Evolutionary conservation across 2,888 invertebrate genomes (phyloP).

Genomic region (Schizotus pectinicornis): DNA sequence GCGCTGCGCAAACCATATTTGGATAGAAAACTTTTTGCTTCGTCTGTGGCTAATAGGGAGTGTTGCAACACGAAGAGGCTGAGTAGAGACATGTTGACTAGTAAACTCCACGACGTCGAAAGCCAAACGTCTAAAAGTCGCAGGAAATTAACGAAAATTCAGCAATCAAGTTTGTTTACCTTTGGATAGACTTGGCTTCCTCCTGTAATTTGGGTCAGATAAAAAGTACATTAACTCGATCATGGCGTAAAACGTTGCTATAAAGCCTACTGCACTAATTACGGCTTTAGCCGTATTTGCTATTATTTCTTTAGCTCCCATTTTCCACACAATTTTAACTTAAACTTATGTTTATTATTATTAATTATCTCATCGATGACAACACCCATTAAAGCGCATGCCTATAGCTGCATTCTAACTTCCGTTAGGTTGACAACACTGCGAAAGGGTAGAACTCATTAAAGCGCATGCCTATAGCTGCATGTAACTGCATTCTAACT

Average conservation of each 20-base stretch:
- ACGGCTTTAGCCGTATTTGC: constrained; percentile 44
- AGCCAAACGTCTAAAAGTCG: constrained; percentile 50
- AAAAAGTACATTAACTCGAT: constrained; percentile 63
- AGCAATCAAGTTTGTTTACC: constrained; percentile 19
- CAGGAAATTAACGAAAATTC: constrained; percentile 9
- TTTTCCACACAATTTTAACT: constrained; percentile 16
- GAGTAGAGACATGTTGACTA: constrained; percentile 60
- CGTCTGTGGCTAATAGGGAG: constrained; percentile 61
- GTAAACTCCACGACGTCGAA: constrained; percentile 55
- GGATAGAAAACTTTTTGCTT: constrained; percentile 58
- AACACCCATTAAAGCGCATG: too few species aligned
- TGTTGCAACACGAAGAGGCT: constrained; percentile 66
- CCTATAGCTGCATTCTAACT: too few species aligned
- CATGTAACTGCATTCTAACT: too few species aligned
- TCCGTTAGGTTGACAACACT: too few species aligned
- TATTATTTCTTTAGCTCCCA: constrained; percentile 18
- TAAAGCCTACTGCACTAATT: constrained; percentile 57
- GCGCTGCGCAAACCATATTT: constrained; percentile 57
- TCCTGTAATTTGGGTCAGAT: constrained; percentile 55
- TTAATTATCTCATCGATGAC: constrained; percentile 5
- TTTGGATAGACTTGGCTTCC: constrained; percentile 6
- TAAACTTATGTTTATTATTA: not conserved
- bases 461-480: too few species aligned
- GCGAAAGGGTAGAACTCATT: too few species aligned
- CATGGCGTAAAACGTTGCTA: constrained; percentile 62